phyloP scores from a whole-genome alignment of 2,888 invertebrate species.

The Cephus rjabovi region DNA sequence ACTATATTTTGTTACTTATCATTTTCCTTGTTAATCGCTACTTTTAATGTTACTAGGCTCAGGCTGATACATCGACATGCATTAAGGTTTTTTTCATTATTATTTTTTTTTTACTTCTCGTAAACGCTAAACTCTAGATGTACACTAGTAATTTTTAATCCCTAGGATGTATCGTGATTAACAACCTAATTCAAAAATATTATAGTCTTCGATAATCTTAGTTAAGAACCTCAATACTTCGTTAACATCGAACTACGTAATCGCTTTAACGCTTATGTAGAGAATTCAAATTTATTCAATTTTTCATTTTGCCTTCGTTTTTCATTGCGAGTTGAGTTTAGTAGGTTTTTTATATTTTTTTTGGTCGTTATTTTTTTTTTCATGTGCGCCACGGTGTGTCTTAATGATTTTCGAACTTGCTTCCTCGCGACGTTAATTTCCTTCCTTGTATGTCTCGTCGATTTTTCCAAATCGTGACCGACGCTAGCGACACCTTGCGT shows the following conservation, averaged over 20 bases:
- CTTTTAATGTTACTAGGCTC: conserved; percentile 40
- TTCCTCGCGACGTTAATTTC: no score
- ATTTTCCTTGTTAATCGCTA: conserved; percentile 11
- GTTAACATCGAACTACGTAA: conserved; percentile 5
- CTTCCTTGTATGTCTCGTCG: background rate
- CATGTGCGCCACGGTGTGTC: no score
- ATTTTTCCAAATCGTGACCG: background rate
- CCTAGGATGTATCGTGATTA: conserved; percentile 27
- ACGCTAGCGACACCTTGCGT: background rate
- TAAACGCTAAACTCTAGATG: conserved; percentile 19
- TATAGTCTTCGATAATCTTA: conserved; percentile 42
- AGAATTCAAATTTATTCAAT: no score
- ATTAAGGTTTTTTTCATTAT: conserved; percentile 29
- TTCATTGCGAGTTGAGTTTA: no score
- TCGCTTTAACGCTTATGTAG: background rate
- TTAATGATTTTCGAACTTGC: no score
- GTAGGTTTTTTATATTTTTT: no score
- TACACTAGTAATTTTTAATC: conserved; percentile 24
- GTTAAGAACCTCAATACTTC: conserved; percentile 3
- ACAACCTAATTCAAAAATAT: conserved; percentile 57
- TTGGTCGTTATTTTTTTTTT: no score
- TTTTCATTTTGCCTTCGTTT: no score
- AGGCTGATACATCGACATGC: conserved; percentile 49
- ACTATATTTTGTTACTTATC: background rate
- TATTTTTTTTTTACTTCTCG: conserved; percentile 8